phyloP scores from a whole-genome alignment of 2,113 vertebrate genomes.

The Laterallus jamaicensis region DNA sequence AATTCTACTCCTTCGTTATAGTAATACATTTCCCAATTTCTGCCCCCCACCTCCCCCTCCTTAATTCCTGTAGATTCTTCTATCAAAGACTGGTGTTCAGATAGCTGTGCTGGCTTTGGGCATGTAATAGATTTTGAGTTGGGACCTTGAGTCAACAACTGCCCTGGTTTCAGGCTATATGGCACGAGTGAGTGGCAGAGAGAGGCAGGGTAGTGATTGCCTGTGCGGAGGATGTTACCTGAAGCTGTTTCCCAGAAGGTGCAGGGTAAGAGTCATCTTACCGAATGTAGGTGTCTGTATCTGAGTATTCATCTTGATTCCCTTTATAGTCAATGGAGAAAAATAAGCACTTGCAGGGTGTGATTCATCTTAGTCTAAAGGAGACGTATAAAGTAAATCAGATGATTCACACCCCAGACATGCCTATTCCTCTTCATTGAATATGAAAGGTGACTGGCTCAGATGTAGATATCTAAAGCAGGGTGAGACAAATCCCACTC shows the following conservation, averaged over 20 bases:
- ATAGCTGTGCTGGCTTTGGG: background rate
- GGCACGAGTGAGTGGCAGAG: background rate
- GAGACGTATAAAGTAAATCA: constrained; percentile 25
- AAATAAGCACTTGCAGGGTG: constrained; percentile 18
- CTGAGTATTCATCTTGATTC: constrained; percentile 42
- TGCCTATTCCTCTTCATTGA: constrained; percentile 38
- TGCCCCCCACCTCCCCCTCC: background rate
- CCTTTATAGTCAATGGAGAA: constrained; percentile 30
- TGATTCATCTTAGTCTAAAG: constrained; percentile 56
- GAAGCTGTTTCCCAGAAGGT: constrained; percentile 13
- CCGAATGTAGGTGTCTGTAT: constrained; percentile 5
- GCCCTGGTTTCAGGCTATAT: background rate
- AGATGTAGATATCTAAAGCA: constrained; percentile 32
- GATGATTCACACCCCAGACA: constrained; percentile 58
- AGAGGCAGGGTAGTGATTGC: background rate
- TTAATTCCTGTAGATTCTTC: background rate
- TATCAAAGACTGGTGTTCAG: background rate
- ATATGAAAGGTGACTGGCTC: constrained; percentile 32
- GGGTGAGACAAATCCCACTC: constrained; percentile 38
- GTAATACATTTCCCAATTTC: background rate
- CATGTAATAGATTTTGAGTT: background rate
- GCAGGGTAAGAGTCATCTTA: constrained; percentile 14
- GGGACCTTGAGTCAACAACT: background rate
- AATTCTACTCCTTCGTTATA: background rate
- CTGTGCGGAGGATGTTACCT: background rate